Conservation (phyloP, 1,140 invertebrate genomes). For the Holcopasites calliopsidis region DNA sequence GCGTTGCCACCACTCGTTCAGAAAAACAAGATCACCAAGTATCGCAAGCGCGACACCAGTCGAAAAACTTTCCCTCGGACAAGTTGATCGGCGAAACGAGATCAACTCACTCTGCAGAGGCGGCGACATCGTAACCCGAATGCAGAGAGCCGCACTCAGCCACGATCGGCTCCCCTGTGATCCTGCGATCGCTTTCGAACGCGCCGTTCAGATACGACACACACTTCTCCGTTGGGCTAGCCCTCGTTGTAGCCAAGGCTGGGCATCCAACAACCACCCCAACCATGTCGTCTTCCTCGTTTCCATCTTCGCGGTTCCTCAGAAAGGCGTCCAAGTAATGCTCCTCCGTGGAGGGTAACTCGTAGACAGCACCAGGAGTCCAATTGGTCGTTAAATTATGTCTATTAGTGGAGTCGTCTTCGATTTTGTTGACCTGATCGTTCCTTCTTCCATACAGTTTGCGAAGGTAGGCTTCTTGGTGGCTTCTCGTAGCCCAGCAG, state of each 20-base stretch:
- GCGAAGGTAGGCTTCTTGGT: constrained; percentile 77
- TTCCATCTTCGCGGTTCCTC: constrained; percentile 49
- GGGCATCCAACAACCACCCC: constrained; percentile 54
- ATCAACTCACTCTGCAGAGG: constrained; percentile 53
- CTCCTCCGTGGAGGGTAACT: constrained; percentile 64
- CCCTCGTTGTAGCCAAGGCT: constrained; percentile 63
- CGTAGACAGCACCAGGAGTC: constrained; percentile 61
- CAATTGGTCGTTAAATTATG: constrained; percentile 60
- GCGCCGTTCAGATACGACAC: constrained; percentile 72
- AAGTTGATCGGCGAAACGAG: constrained; percentile 18
- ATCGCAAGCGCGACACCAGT: neutral
- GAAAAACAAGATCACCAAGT: neutral
- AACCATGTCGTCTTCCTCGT: constrained; percentile 43
- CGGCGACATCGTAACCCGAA: constrained; percentile 57
- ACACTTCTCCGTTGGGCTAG: constrained; percentile 78
- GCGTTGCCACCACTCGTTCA: too few species aligned
- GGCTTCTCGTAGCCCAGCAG: constrained; percentile 77
- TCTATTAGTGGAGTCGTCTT: constrained; percentile 30
- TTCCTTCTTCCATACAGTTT: constrained; percentile 75
- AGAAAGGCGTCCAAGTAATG: constrained; percentile 74
- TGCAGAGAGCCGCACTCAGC: constrained; percentile 52
- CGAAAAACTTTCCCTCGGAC: constrained; percentile 28
- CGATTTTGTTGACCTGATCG: constrained; percentile 46
- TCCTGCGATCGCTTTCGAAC: constrained; percentile 45
- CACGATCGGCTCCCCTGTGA: constrained; percentile 39